phyloP scores from a whole-genome alignment of 2,113 vertebrate species.

The Pollachius pollachius region DNA sequence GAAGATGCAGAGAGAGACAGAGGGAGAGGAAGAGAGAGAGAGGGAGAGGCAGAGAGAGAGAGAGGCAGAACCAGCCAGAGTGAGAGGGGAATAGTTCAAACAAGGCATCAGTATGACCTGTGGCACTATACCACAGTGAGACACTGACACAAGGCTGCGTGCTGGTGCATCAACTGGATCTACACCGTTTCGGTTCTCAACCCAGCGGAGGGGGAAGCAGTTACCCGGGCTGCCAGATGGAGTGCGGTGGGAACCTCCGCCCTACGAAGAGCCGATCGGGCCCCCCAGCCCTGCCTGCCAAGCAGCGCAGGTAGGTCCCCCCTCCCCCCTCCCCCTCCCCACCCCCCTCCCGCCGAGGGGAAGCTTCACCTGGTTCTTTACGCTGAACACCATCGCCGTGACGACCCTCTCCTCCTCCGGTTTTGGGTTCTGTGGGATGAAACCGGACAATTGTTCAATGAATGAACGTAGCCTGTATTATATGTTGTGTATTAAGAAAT shows the following conservation, averaged over 20 bases:
- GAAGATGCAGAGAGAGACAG: background rate
- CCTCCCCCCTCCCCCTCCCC: no score
- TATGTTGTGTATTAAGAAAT: no score
- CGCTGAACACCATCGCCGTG: no score
- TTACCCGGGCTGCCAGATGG: constrained; percentile 36
- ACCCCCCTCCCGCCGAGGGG: background rate
- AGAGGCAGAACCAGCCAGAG: background rate
- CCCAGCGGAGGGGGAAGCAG: constrained; percentile 3
- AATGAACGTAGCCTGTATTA: no score
- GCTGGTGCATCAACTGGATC: background rate
- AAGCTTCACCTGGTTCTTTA: background rate
- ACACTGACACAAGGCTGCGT: constrained; percentile 13
- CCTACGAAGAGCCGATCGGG: background rate
- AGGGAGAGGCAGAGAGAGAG: constrained; percentile 14
- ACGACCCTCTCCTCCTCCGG: no score
- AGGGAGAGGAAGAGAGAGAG: background rate
- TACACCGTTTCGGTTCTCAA: background rate
- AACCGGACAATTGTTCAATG: no score
- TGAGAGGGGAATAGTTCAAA: constrained; percentile 10
- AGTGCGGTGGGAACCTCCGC: constrained; percentile 18
- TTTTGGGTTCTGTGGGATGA: no score
- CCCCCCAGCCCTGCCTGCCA: constrained; percentile 67
- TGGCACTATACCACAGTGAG: background rate
- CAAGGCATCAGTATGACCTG: constrained; percentile 9
- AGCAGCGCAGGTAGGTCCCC: constrained; percentile 66